A percentile compares a stretch with the other conserved stretches of the same genome.
Evolutionary conservation across 2,888 invertebrate species (phyloP).

Genomic region (Prosopocoilus inquinatus): DNA sequence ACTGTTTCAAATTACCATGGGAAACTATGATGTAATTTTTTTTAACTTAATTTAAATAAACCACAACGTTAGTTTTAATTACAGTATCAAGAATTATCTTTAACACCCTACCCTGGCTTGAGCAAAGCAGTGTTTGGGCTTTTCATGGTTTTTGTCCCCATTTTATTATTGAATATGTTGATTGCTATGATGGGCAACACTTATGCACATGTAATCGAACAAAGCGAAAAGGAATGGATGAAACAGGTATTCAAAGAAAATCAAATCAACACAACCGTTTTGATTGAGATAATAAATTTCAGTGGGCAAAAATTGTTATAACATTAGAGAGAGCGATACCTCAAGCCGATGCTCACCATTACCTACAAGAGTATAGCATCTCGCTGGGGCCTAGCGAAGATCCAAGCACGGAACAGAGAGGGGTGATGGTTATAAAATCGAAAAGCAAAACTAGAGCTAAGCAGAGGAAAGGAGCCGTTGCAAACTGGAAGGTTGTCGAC

Average conservation of each 20-base stretch:
- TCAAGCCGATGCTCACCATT: conserved; percentile 84
- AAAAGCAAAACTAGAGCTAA: conserved; percentile 95
- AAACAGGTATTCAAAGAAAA: conserved; percentile 76
- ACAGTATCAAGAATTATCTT: conserved; percentile 89
- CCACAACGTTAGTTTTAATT: conserved; percentile 42
- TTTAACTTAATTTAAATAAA: no score
- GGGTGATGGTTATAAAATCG: conserved; percentile 97
- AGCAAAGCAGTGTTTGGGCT: conserved; percentile 95
- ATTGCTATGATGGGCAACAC: conserved; percentile 99
- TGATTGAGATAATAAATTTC: conserved; percentile 22
- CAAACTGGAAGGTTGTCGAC: conserved; percentile 91
- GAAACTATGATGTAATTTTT: conserved; percentile 89
- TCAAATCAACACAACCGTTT: background rate
- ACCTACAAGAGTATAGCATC: conserved; percentile 93
- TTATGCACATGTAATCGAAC: conserved; percentile 95
- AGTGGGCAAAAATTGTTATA: conserved; percentile 99
- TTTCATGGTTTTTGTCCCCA: conserved; percentile 98
- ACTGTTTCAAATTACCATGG: conserved; percentile 94
- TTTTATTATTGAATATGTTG: conserved; percentile 92
- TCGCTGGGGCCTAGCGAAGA: conserved; percentile 81
- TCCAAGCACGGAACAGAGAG: conserved; percentile 81
- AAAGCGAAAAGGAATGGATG: conserved; percentile 98
- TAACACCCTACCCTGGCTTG: conserved; percentile 87
- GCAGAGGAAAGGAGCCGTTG: conserved; percentile 91
- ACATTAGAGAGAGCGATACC: conserved; percentile 92